Base-by-base conservation (phyloP, 2,797 vertebrate species). In the Halcyon smyrnensis region DNA sequence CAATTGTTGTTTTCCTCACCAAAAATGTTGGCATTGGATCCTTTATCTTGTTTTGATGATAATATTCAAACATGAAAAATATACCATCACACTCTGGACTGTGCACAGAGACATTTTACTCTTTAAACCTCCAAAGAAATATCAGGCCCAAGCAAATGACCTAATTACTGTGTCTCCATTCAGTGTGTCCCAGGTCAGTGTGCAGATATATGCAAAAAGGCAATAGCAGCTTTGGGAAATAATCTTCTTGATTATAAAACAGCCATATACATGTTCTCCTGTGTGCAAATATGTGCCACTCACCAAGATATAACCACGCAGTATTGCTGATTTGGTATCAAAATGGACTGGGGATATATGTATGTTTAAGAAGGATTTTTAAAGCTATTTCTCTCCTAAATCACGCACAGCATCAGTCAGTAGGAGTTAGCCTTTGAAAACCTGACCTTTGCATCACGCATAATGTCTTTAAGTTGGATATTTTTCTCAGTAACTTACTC, bases 111-210 rank as follows among this genome's bases (percentile, higher is more conserved):
- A 63, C 37, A n/a, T 93, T 90, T 90, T n/a, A 50, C 70, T 95
- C 84, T 95, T 84, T 76, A 73, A 91, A 88, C 92, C 93, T 94
- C 85, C 83, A 56, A 90, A 90, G 93, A 84, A 96, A 81, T 65
- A 91, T 32, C 69, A 87, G 90, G 79, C 67, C 94, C 81, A 30
- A 94, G 76, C 80, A 97, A 93, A 87, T 39, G 91, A 93, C 95
- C 95, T 73, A 83, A 65, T 94, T 95, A 70, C 70, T 21, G 74
- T 68, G 70, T 77, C 45, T 90, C 84, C 77, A 37, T 64, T 81
- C 90, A 37, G 79, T 5, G 54, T 43, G 56, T 89, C 95, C 89
- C 87, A 95, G 90, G 77, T 48, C 75, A 73, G 69, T 1, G 32
- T 74, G 90, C 89, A 89, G 76, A 77, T 20, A 46, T 45, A 78